Base-by-base conservation (phyloP, 2,113 vertebrate species). In the Carassius auratus region DNA sequence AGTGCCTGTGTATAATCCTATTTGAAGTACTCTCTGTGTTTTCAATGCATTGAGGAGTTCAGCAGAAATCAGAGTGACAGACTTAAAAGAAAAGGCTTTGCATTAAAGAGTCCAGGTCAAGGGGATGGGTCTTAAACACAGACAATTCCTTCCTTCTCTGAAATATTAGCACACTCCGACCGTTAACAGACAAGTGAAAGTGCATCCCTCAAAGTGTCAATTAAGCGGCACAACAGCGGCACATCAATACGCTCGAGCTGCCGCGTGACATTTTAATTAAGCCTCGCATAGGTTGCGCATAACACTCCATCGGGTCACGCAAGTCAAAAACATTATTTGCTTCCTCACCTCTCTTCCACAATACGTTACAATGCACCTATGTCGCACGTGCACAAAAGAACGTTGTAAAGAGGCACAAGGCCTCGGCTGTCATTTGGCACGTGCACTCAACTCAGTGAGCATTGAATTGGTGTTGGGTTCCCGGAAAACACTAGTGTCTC, bases 51-150 rank as follows among this genome's bases (percentile, higher is more conserved):
- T 64, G 10, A 62, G 10, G 66, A 85, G 82, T 66, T 84, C 26
- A 76, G 76, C 82, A 84, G 84, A 77, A 79, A 84, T 78, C 83
- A 83, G 52, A 80, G 77, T 74, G 81, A 84, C 81, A 84, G 83
- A 80, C 77, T 84, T 78, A 68, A 87, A 87, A 87, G 82, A 87
- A 87, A 87, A 71, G 86, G 81, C 86, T 87, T 83, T 77, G 81
- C 64, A 83, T 83, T 87, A 66, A 84, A 55, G 62, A 68, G 76
- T 62, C 21, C n/a, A 57, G 75, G 48, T 84, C 73, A 69, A 55
- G 75, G 68, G 71, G 85, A 48, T 61, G 71, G 42, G 57, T 81
- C 62, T 45, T 83, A 78, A 87, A 78, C 59, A 42, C 62, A 76
- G 19, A 87, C 81, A 78, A 76, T 69, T 77, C 80, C 59, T 55